Evolutionary conservation across 30 jellyfish, hydroid and myxozoan genomes (phyloP).

Genomic region (Pseudorhiza aurosa): DNA sequence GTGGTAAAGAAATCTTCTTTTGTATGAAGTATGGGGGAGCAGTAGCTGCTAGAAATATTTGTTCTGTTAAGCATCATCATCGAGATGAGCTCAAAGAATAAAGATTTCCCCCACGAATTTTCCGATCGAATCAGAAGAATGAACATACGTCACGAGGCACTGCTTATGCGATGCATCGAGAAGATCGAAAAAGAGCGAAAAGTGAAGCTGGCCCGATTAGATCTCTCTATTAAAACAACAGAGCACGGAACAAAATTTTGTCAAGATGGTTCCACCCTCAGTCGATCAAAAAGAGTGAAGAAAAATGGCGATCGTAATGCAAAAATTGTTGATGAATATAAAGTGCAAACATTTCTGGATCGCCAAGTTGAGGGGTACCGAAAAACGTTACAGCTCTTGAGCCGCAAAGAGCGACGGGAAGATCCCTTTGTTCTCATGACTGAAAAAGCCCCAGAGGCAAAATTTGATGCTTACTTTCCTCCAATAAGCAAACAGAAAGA

Average conservation of each 20-base stretch:
- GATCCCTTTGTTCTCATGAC: not conserved
- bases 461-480: conserved; percentile 62
- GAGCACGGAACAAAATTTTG: conserved; percentile 10
- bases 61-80: too few species aligned
- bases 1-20: not conserved
- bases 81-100: conserved; percentile 4
- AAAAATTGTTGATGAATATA: not conserved
- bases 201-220: conserved; percentile 20
- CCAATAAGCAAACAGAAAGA: not conserved
- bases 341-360: conserved; percentile 35
- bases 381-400: conserved; percentile 23
- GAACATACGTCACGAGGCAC: conserved; percentile 62
- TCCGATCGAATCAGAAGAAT: conserved; percentile 62
- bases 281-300: not conserved
- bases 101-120: conserved; percentile 33
- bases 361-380: conserved; percentile 65
- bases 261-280: not conserved
- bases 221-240: conserved; percentile 20
- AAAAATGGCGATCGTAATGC: not conserved
- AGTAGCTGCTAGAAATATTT: too few species aligned
- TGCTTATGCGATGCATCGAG: conserved; percentile 39
- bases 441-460: conserved; percentile 27
- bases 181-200: conserved; percentile 22
- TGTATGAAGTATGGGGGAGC: not conserved
- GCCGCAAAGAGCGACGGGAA: not conserved